Base-by-base conservation (phyloP, 2,888 invertebrate species). In the Altica lythri region DNA sequence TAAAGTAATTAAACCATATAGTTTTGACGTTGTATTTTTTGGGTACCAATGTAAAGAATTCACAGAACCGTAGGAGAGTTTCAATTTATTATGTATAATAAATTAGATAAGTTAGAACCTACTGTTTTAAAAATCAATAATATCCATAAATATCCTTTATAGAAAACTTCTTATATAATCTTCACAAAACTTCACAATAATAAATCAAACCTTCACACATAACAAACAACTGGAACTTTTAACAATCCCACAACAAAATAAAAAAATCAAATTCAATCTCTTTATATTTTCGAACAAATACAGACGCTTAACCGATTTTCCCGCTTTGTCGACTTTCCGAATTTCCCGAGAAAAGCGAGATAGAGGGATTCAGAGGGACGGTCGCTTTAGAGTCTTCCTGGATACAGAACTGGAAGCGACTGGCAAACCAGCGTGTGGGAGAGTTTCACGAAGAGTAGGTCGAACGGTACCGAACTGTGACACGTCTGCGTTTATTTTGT, bases 341-440 rank as follows among this genome's bases (percentile, higher is more conserved):
- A n/a, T 30, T 45, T 14, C 9, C 34, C 34, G 45, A 32, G 45
- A 5, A 29, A 22, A 38, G 30, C 48, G 30, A 16, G 30, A 18
- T 14, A 5, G 18, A 37, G 22, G 34, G 34, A 47, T 52, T 54
- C 44, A 32, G 43, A 54, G 45, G 61, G 64, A 55, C 57, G 27
- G 8, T 38, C 38, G n/a, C n/a, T n/a, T n/a, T 30, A 29, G 10
- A 37, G 48, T 12, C 48, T 38, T 38, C 62, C 59, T 60, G 44
- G 58, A 46, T 61, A 62, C 61, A 62, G 55, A 61, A 66, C 64
- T 66, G 64, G 63, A 59, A 50, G 62, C 59, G 47, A 52, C 55
- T 42, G 54, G 59, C 40, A 55, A 57, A 54, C 61, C 53, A 53
- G 40, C 34, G 48, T 50, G 47, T 60, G 55, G 59, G 59, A 56